These are phyloP conservation scores for Euproctis similis DNA, from an alignment of 2,888 invertebrate genomes.

Conservation along the genomic window DNA sequence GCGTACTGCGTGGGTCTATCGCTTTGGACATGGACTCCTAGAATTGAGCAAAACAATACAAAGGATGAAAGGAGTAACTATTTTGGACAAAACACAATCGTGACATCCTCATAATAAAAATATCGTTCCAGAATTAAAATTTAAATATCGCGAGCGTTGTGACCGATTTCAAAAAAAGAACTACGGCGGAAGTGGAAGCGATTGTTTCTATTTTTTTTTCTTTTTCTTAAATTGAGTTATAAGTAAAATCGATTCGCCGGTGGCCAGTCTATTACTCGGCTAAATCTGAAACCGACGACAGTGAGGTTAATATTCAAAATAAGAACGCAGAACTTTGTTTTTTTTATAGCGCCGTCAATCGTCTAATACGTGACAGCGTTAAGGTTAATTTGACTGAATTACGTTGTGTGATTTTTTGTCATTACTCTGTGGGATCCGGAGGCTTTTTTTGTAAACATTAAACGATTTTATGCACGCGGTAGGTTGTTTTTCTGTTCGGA, in stretches of 20 bases:
- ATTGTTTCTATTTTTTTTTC: slow-evolving; percentile 22
- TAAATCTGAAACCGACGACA: slow-evolving; percentile 27
- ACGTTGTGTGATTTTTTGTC: slow-evolving; percentile 39
- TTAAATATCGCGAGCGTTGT: slow-evolving; percentile 31
- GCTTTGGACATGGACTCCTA: too few species aligned
- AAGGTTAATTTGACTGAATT: slow-evolving; percentile 55
- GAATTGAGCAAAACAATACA: slow-evolving; percentile 17
- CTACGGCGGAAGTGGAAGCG: slow-evolving; percentile 48
- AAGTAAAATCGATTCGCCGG: slow-evolving; percentile 38
- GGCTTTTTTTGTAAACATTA: slow-evolving; percentile 40
- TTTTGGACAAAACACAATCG: slow-evolving; percentile 19
- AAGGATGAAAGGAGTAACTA: slow-evolving; percentile 12
- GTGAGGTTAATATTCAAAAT: slow-evolving; percentile 21
- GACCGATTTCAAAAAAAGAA: slow-evolving; percentile 38
- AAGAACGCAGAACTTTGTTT: slow-evolving; percentile 28
- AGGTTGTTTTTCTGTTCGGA: slow-evolving; percentile 38
- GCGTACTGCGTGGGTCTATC: too few species aligned
- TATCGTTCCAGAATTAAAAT: slow-evolving; percentile 36
- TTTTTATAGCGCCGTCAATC: slow-evolving; percentile 34
- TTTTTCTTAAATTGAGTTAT: slow-evolving; percentile 29
- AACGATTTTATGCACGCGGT: slow-evolving; percentile 53
- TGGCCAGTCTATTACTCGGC: slow-evolving; percentile 29
- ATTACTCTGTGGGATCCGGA: slow-evolving; percentile 22
- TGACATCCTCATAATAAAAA: slow-evolving; percentile 26
- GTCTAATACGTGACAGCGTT: slow-evolving; percentile 53